Evolutionary conservation across 2,113 vertebrate genomes (phyloP).

Genomic region (Notothenia rossii): DNA sequence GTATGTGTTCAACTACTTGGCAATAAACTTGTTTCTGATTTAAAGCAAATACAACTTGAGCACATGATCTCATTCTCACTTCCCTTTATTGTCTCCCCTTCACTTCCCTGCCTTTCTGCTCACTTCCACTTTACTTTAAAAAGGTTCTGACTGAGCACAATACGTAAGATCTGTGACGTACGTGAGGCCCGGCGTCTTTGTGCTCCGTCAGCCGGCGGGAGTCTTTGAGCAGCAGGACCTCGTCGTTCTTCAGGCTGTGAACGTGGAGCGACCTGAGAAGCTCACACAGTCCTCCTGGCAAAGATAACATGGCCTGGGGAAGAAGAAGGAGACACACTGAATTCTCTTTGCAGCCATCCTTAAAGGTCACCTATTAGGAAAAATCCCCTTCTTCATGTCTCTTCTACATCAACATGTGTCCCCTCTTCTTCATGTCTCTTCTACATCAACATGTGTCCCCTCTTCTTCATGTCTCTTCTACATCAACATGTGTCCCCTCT

Average conservation of each 20-base stretch:
- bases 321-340: background rate
- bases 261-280: conserved; percentile 90
- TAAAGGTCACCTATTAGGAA: too few species aligned
- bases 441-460: too few species aligned
- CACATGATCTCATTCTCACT: conserved; percentile 7
- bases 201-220: conserved; percentile 80
- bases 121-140: conserved; percentile 9
- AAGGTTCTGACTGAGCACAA: background rate
- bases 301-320: conserved; percentile 81
- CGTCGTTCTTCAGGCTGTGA: conserved; percentile 90
- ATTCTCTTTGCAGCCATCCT: background rate
- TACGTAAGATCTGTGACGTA: conserved; percentile 28
- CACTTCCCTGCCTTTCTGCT: background rate
- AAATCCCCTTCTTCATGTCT: too few species aligned
- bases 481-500: too few species aligned
- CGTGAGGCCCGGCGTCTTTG: conserved; percentile 76
- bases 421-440: too few species aligned
- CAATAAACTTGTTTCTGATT: too few species aligned
- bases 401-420: too few species aligned
- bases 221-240: conserved; percentile 92
- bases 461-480: too few species aligned
- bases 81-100: background rate
- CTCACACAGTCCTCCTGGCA: conserved; percentile 90
- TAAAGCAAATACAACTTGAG: background rate
- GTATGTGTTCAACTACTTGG: too few species aligned